Evolutionary conservation across 2,797 vertebrate genomes (phyloP), one percentile per base, ranked within the genome.

Genomic region (Gymnopithys bicolor): DNA sequence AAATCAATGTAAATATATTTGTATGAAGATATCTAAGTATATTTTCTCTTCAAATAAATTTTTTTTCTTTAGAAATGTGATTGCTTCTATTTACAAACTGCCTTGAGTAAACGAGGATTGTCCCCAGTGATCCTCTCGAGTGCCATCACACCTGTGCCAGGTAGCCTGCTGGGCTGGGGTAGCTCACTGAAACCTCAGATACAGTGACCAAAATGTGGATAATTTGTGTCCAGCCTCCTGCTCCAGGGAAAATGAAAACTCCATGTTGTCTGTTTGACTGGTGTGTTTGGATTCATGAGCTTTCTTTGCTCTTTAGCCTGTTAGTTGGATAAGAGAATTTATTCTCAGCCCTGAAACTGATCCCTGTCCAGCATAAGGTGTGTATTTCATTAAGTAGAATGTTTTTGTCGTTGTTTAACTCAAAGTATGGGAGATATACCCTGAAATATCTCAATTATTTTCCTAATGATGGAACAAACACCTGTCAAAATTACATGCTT

Each of bases 361-460:
- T 60, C n/a, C 25, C 22, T 37, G 53, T 18, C 51, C 10, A 25
- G 23, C 37, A 19, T 58, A 45, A 71, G 49, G 30, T 84, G 25
- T 3, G 5, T 33, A n/a, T 78, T 91, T 46, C 32, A 67, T 91
- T 75, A 92, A 69, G 39, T 30, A 35, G n/a, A 30, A 25, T 39
- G 7, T 5, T 64, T 60, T 60, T 92, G 41, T 9, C 33, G 17
- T 63, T 60, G 9, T 82, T 86, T 87, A 84, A 39, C 49, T 76
- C 11, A 27, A 58, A 68, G 33, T n/a, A 62, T 64, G 41, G 45
- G 69, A 90, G 46, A 82, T n/a, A 69, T 53, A 19, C 17, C 33
- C 37, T 73, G 33, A 92, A 92, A 86, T 63, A n/a, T 33, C 58
- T 75, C 24, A 8, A 37, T 91, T 51, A 74, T 95, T 96, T 89